Base-by-base conservation (phyloP, 2,888 invertebrate genomes). In the Apoderus coryli region DNA sequence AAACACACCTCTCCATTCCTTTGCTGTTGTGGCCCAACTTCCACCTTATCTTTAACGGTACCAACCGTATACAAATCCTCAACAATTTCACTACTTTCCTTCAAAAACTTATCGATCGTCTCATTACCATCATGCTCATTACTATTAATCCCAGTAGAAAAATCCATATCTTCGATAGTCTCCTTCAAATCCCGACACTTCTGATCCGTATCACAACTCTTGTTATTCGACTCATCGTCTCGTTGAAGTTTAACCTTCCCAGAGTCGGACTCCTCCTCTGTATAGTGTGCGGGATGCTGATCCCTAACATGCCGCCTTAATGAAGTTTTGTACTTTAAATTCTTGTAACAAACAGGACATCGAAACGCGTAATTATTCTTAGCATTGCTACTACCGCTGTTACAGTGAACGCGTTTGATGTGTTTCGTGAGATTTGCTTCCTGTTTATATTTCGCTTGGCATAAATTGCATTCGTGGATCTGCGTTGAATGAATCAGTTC, bases 251-350 rank as follows among this genome's bases (percentile, higher is more conserved):
- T n/a, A 19, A 6, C n/a, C n/a, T 19, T 19, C n/a, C 6, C n/a
- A 19, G 19, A 19, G 19, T 19, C 19, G 19, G 7, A 19, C 6
- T 19, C 19, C n/a, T 19, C n/a, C n/a, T n/a, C n/a, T n/a, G n/a
- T n/a, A n/a, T 36, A 37, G n/a, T 29, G 19, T 12, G 46, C 43
- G 3, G 49, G 42, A 41, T 60, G 60, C 10, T 39, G 41, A 19
- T 38, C 44, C 25, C 44, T 46, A 10, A 58, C 40, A 41, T 60
- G 60, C 12, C 56, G 43, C 26, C 44, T 37, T 12, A 59, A 35
- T 4, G 57, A 59, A 37, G 49, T 48, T 19, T 45, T 46, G 16
- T 53, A 37, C 43, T 59, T 57, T 27, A 59, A 46, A 16, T 45
- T 44, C 22, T 45, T 49, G 5, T 45, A 36, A 34, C 59, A 59